These are phyloP conservation scores for Austrofundulus limnaeus DNA, from an alignment of 2,113 vertebrate species.

Conservation along the genomic window DNA sequence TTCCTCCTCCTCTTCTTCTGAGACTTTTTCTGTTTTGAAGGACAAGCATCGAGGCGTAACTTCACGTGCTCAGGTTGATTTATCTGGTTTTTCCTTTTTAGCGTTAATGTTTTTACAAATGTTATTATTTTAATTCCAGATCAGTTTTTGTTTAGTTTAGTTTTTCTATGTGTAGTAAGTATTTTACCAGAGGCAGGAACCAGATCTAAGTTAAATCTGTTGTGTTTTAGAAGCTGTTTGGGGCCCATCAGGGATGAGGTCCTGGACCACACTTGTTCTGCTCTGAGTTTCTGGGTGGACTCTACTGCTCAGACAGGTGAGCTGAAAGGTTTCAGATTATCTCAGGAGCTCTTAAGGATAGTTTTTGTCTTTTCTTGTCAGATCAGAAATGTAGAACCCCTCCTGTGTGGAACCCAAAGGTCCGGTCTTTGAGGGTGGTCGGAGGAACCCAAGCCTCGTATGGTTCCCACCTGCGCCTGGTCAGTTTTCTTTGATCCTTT, in stretches of 20 bases:
- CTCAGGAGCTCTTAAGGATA: background rate
- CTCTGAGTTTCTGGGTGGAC: slow-evolving; percentile 57
- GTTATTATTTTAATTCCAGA: too few species aligned
- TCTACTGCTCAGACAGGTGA: slow-evolving; percentile 45
- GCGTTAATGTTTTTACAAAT: too few species aligned
- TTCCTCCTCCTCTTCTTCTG: too few species aligned
- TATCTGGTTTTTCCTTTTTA: too few species aligned
- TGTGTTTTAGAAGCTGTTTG: too few species aligned
- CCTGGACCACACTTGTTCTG: slow-evolving; percentile 56
- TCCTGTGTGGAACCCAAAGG: slow-evolving; percentile 47
- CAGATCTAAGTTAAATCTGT: too few species aligned
- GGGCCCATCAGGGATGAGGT: slow-evolving; percentile 21
- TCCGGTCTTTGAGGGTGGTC: slow-evolving; percentile 78
- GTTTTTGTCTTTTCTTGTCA: slow-evolving; percentile 38
- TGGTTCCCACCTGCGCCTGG: slow-evolving; percentile 88
- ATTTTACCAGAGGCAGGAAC: too few species aligned
- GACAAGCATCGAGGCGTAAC: too few species aligned
- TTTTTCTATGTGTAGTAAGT: too few species aligned
- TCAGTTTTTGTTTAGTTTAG: too few species aligned
- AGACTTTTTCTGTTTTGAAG: too few species aligned
- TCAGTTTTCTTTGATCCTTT: slow-evolving; percentile 39
- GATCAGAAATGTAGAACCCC: slow-evolving; percentile 78
- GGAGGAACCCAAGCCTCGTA: slow-evolving; percentile 78
- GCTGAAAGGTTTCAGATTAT: slow-evolving; percentile 2
- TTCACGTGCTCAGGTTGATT: too few species aligned